Evolutionary conservation across 2,888 invertebrate genomes (phyloP), one percentile per base, ranked within the genome.

Genomic region (Erebia aethiops): DNA sequence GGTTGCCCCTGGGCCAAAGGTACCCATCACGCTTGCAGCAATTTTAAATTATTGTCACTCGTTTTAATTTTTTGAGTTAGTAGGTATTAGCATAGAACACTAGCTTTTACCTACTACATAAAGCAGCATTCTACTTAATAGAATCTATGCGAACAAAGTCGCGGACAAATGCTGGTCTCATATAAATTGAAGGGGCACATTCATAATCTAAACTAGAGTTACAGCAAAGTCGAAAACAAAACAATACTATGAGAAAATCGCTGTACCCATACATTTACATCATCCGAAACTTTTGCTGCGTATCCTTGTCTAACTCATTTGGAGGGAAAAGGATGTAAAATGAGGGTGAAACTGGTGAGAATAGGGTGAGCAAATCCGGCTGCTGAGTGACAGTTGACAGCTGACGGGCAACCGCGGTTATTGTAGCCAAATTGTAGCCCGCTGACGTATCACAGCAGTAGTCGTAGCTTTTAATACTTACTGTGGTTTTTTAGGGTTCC

Each of bases 321-420:
- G 26, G 41, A 54, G 54, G 71, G 75, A 79, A 26, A 43, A 61
- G 60, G 79, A 79, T 14, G 51, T 18, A 51, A 57, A 18, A 70
- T 46, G 65, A 63, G 78, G 79, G 78, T 77, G 75, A 72, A 63
- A 72, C 49, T 77, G 79, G 78, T 77, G 74, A 73, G 63, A 72
- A 54, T 66, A 63, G 79, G 79, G 78, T 77, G 75, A 74, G 70
- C 73, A 87, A 89, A 89, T 89, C 90, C 87, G 84, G 83, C 83
- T 85, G 84, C 80, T 85, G 89, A 88, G 82, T 87, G 89, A 87
- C 87, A 85, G 85, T 77, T 88, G 89, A 87, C 88, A 87, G 82
- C 75, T 77, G 77, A 77, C 79, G 75, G 78, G 79, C 77, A 79
- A 73, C 77, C 71, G 75, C 75, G 74, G 77, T 77, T 78, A 77